Evolutionary conservation across 2,888 invertebrate genomes (phyloP), one percentile per base, ranked within the genome.

Genomic region (Bhutanitis thaidina): DNA sequence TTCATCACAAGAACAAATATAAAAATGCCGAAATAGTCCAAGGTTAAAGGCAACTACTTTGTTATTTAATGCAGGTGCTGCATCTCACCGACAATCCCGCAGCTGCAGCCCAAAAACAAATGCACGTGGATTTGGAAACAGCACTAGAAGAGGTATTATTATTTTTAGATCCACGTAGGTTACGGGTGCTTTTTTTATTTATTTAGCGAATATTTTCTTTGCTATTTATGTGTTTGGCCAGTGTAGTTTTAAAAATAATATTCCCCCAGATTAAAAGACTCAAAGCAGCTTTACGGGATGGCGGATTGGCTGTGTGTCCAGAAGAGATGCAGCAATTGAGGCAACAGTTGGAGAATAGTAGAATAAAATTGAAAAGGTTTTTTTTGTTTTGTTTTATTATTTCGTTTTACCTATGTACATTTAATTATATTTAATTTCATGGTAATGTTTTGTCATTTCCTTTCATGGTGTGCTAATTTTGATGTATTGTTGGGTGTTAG

Each of bases 71-170:
- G 1, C 55, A 91, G 90, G 74, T 94, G 35, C 75, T 95, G 1
- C 95, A 95, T 67, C 81, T 93, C 38, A 89, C 90, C 8, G 91
- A 93, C 59, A 97, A 97, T 80, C 96, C 96, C 0, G 91, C 94
- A 0, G 88, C 93, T 0, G 90, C 92, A 56, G 94, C 94, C 0
- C 91, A 93, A 45, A 91, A 92, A 54, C 90, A 93, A 67, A 89
- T 93, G 9, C 92, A 93, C 51, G 88, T 91, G 30, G 92, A 94
- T 58, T 78, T 95, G 25, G 93, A 93, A 62, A 91, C 93, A 45
- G 88, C 96, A 1, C 92, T 94, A 59, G 92, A 93, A 49, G 94
- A 95, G 90, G 93, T 88, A 61, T 34, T n/a, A n/a, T 40, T 40
- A 20, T 40, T 36, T 8, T 13, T 8, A 10, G 3, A 43, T 12